Evolutionary conservation across 2,888 invertebrate species (phyloP), one percentile per base, ranked within the genome.

Genomic region (Drosophila neotestacea): DNA sequence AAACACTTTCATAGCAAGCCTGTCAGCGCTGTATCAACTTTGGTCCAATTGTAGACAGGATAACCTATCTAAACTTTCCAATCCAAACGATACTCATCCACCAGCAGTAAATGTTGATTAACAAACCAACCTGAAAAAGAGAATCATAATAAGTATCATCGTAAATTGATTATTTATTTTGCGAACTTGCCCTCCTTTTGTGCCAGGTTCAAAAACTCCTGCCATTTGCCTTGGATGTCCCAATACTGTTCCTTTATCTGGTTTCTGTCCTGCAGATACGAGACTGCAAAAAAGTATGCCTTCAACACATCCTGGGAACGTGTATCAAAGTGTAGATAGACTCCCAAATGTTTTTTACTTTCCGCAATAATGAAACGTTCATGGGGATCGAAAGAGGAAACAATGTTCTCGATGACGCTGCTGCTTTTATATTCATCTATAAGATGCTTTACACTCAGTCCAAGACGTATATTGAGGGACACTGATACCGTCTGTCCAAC

Each of bases 41-140:
- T 77, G 73, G 78, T 76, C 69, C 64, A 61, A 39, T 9, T 50
- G 39, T 7, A 34, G n/a, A 13, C 44, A n/a, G 6, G 6, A 7
- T 1, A 9, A 0, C 22, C 16, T 30, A 30, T 42, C 59, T 92
- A 92, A 58, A 88, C 90, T 70, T 91, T 92, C 93, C 92, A 93
- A 69, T 92, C 92, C 60, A 92, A 89, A 74, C 95, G 94, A 94
- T 95, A 95, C 87, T 94, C 94, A 54, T 94, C 94, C 3, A 94
- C 93, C 54, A 94, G 91, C 28, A 95, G 83, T 28, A 95, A 92
- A 90, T 95, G 95, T 70, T 93, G 93, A 52, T 93, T 93, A 16
- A 94, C 91, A 56, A 93, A 92, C 95, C 95, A 95, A 51, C 94
- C 95, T 95, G 22, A 16, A 9, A 30, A 4, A 73, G 73, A 64